Base-by-base conservation (phyloP, 2,113 vertebrate genomes). In the Panthera uncia region DNA sequence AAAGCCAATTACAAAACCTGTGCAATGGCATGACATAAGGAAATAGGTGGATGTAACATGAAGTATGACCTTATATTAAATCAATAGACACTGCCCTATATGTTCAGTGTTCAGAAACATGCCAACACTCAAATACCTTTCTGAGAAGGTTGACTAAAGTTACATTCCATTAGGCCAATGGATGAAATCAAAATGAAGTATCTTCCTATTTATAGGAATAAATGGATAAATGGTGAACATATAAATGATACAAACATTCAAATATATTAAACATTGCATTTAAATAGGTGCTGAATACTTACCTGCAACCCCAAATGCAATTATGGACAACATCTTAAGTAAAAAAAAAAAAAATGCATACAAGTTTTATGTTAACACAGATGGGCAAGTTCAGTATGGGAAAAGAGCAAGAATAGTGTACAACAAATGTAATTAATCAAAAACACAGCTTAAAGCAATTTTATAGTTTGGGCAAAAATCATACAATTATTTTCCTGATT, bases 111-210 rank as follows among this genome's bases (percentile, higher is more conserved):
- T 74, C 21, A 52, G 61, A 71, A 92, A 76, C 85, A 45, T 19
- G 48, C 8, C 21, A 85, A 2, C 12, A 63, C 19, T 89, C 41
- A 80, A 92, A 50, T 16, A 68, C 5, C 12, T 66, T 84, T 94
- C 31, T 61, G 90, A 50, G 61, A 94, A 83, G 84, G 18, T n/a
- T 27, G 63, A 69, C 10, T 90, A 66, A 57, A 10, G 61, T 38
- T 87, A 73, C 6, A 55, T 36, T 78, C 7, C 12, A 55, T 74
- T 65, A 68, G 33, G 2, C 6, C 69, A 92, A 90, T 48, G 19
- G 7, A 87, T 82, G 41, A 89, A 96, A 87, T 61, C 10, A 79
- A 91, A 86, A 41, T 89, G 73, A 68, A 95, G 92, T 19, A 61
- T 21, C 57, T 61, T 61, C 21, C 21, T 23, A 61, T 61, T 57